These are phyloP conservation scores for Ceraclea dissimilis DNA, from an alignment of 2,888 invertebrate genomes.

Conservation along the genomic window DNA sequence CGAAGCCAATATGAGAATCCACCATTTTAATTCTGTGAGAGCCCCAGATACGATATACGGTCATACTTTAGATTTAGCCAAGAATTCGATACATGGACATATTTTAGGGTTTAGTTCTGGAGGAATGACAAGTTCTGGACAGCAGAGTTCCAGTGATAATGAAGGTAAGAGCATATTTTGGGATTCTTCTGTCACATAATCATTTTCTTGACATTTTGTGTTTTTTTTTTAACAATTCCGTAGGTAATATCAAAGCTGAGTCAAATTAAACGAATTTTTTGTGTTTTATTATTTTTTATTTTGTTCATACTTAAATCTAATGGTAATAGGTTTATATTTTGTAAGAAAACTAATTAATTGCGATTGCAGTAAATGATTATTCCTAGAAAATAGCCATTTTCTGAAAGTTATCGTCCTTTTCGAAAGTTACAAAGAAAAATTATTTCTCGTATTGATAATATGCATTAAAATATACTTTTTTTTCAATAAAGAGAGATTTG, in stretches of 20 bases:
- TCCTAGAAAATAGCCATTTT: too few species aligned
- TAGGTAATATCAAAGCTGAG: not conserved
- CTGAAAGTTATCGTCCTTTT: too few species aligned
- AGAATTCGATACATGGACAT: conserved; percentile 42
- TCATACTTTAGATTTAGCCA: conserved; percentile 41
- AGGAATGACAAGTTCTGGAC: conserved; percentile 41
- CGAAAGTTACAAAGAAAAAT: too few species aligned
- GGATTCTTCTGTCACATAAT: too few species aligned
- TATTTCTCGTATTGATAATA: too few species aligned
- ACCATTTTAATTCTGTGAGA: conserved; percentile 33
- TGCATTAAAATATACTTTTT: too few species aligned
- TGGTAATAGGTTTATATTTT: not conserved
- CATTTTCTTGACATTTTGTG: not conserved
- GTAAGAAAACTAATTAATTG: too few species aligned
- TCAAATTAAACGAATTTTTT: too few species aligned
- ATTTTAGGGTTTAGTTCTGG: conserved; percentile 32
- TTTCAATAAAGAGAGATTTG: too few species aligned
- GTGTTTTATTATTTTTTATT: not conserved
- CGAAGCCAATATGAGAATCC: conserved; percentile 30
- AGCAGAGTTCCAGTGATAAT: conserved; percentile 38
- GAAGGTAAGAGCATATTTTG: conserved; percentile 30
- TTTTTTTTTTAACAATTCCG: not conserved
- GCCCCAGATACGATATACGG: conserved; percentile 40
- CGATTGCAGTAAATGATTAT: too few species aligned
- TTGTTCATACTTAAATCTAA: too few species aligned